phyloP scores from a whole-genome alignment of 1,140 invertebrate species.

The Metopolophium dirhodum region DNA sequence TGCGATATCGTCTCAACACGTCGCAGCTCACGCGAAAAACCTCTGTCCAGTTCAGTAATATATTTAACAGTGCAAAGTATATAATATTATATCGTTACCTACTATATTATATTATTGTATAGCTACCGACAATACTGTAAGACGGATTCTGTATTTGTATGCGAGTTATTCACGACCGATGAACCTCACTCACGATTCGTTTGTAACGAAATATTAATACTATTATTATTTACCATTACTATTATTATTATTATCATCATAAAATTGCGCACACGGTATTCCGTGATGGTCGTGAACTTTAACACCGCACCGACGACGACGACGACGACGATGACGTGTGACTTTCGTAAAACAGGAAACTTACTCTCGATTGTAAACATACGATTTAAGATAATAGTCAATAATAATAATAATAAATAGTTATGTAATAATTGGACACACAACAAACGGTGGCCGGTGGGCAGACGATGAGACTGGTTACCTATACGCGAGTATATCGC shows the following conservation, averaged over 20 bases:
- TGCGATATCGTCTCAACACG: background rate
- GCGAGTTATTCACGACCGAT: background rate
- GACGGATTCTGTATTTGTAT: background rate
- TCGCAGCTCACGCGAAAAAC: too few species aligned
- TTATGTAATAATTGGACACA: constrained; percentile 19
- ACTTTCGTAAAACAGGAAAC: constrained; percentile 7
- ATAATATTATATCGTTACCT: background rate
- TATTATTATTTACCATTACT: background rate
- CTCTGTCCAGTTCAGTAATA: background rate
- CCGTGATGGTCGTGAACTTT: constrained; percentile 36
- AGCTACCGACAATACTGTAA: background rate
- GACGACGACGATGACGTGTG: background rate
- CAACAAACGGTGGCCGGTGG: background rate
- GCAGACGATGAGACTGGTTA: constrained; percentile 52
- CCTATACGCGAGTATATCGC: background rate
- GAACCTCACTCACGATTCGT: background rate
- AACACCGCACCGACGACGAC: background rate
- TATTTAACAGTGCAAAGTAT: background rate
- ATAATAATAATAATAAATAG: background rate
- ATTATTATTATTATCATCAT: too few species aligned
- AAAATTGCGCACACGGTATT: background rate
- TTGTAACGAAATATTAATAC: background rate
- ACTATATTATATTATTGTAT: background rate
- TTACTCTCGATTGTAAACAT: constrained; percentile 11
- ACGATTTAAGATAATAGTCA: background rate